These are phyloP conservation scores for Coracopsis vasa DNA, from an alignment of 2,113 vertebrate genomes.

Conservation along the genomic window DNA sequence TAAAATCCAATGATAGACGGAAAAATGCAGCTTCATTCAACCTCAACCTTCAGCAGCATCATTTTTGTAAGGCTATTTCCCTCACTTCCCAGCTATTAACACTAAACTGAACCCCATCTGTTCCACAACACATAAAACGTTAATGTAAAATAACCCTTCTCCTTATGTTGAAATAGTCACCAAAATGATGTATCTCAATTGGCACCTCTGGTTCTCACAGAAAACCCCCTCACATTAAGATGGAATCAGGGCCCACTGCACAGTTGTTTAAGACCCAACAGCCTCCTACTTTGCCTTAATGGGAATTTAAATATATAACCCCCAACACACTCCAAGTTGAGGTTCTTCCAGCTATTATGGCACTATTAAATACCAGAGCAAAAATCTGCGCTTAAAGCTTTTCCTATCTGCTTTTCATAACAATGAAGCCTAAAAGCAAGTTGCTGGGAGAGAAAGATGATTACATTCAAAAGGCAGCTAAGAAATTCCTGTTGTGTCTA, in stretches of 20 bases:
- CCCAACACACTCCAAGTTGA: fast-evolving
- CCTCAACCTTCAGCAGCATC: not conserved
- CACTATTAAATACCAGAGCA: not conserved
- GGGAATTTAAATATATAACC: not conserved
- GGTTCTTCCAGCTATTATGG: not conserved
- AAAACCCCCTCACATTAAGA: not conserved
- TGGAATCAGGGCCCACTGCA: not conserved
- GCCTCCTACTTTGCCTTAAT: not conserved
- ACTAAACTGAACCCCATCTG: not conserved
- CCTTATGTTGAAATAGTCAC: not conserved
- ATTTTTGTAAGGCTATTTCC: not conserved
- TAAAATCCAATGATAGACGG: not conserved
- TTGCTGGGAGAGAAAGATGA: not conserved
- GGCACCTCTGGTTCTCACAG: not conserved
- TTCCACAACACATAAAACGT: not conserved
- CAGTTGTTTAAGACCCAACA: not conserved
- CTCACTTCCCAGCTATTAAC: not conserved
- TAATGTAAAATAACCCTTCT: not conserved
- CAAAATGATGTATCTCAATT: not conserved
- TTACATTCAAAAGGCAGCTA: not conserved
- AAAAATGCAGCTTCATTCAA: not conserved
- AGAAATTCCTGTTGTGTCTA: not conserved
- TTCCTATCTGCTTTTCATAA: not conserved
- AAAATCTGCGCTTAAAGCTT: not conserved
- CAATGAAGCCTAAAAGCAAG: not conserved